Conservation (phyloP, 2,797 vertebrate genomes). For the Malurus leucopterus region DNA sequence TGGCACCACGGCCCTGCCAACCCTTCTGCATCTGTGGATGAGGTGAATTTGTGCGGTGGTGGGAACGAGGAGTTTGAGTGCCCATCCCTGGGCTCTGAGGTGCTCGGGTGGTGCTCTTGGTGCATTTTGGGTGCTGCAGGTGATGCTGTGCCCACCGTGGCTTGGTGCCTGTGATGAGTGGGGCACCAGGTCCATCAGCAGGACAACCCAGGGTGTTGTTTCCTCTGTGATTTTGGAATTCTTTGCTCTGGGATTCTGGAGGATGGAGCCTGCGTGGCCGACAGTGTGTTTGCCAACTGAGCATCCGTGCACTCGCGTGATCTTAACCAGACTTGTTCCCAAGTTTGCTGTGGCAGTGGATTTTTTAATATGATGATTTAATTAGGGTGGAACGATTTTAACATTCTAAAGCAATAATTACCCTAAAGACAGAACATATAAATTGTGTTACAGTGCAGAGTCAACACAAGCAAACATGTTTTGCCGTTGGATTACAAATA, state of each 20-base stretch:
- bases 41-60: background rate
- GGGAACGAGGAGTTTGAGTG: background rate
- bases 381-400: constrained; percentile 60
- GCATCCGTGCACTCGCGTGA: background rate
- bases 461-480: constrained; percentile 65
- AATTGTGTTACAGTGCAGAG: constrained; percentile 56
- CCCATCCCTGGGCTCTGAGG: rapidly evolving
- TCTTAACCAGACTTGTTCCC: background rate
- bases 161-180: rapidly evolving
- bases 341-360: constrained; percentile 34
- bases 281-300: background rate
- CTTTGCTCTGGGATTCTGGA: background rate
- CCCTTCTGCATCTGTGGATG: rapidly evolving
- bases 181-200: rapidly evolving
- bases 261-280: background rate
- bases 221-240: rapidly evolving
- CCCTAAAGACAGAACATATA: constrained; percentile 66
- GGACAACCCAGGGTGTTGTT: rapidly evolving
- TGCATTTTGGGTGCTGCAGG: background rate
- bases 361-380: constrained; percentile 59
- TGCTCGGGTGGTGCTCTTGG: rapidly evolving
- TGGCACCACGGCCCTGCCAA: background rate
- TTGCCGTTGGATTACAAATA: constrained; percentile 58
- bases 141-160: rapidly evolving
- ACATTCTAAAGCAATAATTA: constrained; percentile 67